Conservation (phyloP, 2,888 invertebrate species). For the Ormyrus thymus region DNA sequence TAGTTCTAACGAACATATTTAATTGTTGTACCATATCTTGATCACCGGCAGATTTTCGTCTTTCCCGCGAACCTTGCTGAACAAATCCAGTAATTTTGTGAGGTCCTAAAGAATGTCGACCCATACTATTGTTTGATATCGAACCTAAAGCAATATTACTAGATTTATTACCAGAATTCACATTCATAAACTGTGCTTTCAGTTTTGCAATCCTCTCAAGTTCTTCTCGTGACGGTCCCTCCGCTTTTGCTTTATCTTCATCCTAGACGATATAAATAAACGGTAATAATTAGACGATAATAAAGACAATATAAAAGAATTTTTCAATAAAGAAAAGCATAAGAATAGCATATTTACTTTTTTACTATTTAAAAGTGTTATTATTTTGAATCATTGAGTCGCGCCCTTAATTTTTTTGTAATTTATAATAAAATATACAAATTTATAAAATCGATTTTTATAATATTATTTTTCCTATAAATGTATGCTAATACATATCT, state of each 20-base stretch:
- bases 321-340: too few species aligned
- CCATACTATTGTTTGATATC: conserved; percentile 72
- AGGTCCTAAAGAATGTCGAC: conserved; percentile 73
- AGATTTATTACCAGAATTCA: conserved; percentile 70
- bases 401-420: not conserved
- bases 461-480: not conserved
- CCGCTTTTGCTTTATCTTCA: conserved; percentile 81
- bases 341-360: too few species aligned
- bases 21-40: conserved; percentile 83
- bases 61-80: conserved; percentile 77
- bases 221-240: conserved; percentile 79
- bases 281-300: too few species aligned
- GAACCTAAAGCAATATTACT: conserved; percentile 69
- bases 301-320: too few species aligned
- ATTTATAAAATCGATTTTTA: not conserved
- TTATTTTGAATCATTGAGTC: too few species aligned
- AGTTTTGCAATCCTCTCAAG: conserved; percentile 79
- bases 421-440: conserved; percentile 29
- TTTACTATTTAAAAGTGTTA: too few species aligned
- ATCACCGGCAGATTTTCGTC: conserved; percentile 90
- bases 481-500: not conserved
- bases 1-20: conserved; percentile 85
- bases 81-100: conserved; percentile 70
- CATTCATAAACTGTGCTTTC: conserved; percentile 76
- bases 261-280: conserved; percentile 75